These are phyloP conservation scores for Falco novaeseelandiae DNA, from an alignment of 2,797 vertebrate genomes.

Conservation along the genomic window DNA sequence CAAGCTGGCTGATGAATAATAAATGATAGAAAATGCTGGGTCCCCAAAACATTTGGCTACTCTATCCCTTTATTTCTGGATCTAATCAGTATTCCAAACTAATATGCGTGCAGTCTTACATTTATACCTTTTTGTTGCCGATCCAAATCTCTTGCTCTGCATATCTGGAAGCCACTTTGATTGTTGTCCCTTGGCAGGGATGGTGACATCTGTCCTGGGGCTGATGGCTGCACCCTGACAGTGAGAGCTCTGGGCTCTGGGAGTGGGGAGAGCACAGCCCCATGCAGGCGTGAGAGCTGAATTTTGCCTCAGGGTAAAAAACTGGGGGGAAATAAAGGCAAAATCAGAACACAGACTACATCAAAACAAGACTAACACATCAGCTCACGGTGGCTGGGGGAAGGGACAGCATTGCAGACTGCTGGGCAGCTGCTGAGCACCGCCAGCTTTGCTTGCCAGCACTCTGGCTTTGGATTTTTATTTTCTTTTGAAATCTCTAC, in stretches of 20 bases:
- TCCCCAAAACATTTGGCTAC: not conserved
- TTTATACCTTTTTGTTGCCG: not conserved
- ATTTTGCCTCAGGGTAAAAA: conserved; percentile 1
- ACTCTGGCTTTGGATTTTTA: not conserved
- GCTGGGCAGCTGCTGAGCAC: not conserved
- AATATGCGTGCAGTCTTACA: not conserved
- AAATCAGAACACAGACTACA: not conserved
- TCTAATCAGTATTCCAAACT: conserved; percentile 26
- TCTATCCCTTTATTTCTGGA: conserved; percentile 26
- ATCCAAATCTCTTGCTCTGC: conserved; percentile 6
- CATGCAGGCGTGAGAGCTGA: accelerated
- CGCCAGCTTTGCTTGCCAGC: not conserved
- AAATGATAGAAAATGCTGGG: not conserved
- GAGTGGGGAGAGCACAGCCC: not conserved
- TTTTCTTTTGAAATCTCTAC: conserved; percentile 8
- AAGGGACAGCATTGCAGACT: not conserved
- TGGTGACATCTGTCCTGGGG: not conserved
- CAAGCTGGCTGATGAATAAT: not conserved
- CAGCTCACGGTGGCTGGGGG: accelerated
- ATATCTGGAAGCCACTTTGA: not conserved
- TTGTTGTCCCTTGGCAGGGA: not conserved
- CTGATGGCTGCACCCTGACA: not conserved
- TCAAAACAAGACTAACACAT: not conserved
- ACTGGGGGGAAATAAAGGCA: not conserved
- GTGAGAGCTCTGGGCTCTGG: not conserved